Percentiles rank a stretch among this genome's conserved stretches.
Evolutionary conservation across 2,113 vertebrate species (phyloP).

Genomic region (Planiliza haematocheilus): DNA sequence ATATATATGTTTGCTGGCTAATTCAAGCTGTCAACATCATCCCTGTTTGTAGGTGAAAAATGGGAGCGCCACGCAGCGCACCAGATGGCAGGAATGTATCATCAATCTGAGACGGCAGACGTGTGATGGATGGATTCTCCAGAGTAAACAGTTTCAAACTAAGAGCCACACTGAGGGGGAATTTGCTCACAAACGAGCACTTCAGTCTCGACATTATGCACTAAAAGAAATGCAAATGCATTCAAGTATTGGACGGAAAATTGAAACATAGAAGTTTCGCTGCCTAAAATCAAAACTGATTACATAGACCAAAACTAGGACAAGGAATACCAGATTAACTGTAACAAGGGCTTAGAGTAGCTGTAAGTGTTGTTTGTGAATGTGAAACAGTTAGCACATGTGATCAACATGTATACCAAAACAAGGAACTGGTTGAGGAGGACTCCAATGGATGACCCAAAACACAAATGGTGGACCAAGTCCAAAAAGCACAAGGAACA

Average conservation of each 20-base stretch:
- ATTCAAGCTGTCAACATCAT: slow-evolving; percentile 81
- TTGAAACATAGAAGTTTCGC: background rate
- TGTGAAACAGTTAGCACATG: too few relatives aligned
- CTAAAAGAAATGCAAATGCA: slow-evolving; percentile 24
- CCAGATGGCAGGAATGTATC: slow-evolving; percentile 82
- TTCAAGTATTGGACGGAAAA: background rate
- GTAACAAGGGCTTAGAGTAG: too few relatives aligned
- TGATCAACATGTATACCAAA: too few relatives aligned
- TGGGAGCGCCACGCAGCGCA: slow-evolving; percentile 77
- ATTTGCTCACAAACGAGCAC: slow-evolving; percentile 67
- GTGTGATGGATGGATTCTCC: slow-evolving; percentile 79
- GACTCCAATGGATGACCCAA: too few relatives aligned
- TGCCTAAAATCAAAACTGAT: too few relatives aligned
- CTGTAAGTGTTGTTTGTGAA: too few relatives aligned
- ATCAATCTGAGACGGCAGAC: slow-evolving; percentile 80
- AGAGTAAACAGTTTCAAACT: slow-evolving; percentile 72
- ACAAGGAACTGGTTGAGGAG: too few relatives aligned
- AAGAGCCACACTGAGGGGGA: slow-evolving; percentile 68
- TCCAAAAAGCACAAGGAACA: too few relatives aligned
- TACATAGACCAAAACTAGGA: background rate
- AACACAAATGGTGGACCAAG: too few relatives aligned
- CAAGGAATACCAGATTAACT: too few relatives aligned
- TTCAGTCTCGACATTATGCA: slow-evolving; percentile 41
- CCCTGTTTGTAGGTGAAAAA: slow-evolving; percentile 83
- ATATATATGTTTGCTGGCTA: slow-evolving; percentile 81